phyloP scores from a whole-genome alignment of 2,113 vertebrate species.

The Synchiropus splendidus region DNA sequence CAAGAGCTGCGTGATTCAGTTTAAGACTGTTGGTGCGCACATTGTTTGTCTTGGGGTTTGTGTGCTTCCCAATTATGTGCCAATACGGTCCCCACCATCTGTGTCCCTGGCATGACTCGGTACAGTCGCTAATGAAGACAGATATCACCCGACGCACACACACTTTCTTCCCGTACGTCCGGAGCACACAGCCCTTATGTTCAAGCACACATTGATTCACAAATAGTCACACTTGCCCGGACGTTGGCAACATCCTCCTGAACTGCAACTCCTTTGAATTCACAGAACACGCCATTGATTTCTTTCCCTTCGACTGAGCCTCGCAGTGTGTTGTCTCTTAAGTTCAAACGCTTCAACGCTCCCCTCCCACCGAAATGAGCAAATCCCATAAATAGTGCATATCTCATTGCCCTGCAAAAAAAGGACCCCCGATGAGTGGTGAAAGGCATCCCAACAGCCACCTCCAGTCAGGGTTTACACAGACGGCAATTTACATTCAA shows the following conservation, averaged over 20 bases:
- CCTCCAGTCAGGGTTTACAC: background rate
- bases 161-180: conserved; percentile 1
- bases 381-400: conserved; percentile 34
- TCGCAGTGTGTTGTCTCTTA: conserved; percentile 27
- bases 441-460: conserved; percentile 17
- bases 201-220: background rate
- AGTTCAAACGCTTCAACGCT: conserved; percentile 26
- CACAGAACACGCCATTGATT: conserved; percentile 22
- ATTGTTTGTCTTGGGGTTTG: background rate
- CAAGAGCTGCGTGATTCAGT: too few relatives aligned
- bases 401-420: conserved; percentile 13
- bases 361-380: conserved; percentile 28
- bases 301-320: conserved; percentile 15
- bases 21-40: conserved; percentile 4
- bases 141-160: conserved; percentile 7
- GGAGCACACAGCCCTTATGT: background rate
- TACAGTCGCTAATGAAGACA: conserved; percentile 43
- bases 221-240: background rate
- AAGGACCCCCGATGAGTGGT: conserved; percentile 5
- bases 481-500: conserved; percentile 1
- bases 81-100: conserved; percentile 42
- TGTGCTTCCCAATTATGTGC: conserved; percentile 25
- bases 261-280: conserved; percentile 14
- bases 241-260: conserved; percentile 9
- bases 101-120: conserved; percentile 47